Percentiles rank a stretch among this genome's conserved stretches.
These are phyloP conservation scores for Chironomus riparius DNA, from an alignment of 2,888 invertebrate genomes.

Conservation along the genomic window DNA sequence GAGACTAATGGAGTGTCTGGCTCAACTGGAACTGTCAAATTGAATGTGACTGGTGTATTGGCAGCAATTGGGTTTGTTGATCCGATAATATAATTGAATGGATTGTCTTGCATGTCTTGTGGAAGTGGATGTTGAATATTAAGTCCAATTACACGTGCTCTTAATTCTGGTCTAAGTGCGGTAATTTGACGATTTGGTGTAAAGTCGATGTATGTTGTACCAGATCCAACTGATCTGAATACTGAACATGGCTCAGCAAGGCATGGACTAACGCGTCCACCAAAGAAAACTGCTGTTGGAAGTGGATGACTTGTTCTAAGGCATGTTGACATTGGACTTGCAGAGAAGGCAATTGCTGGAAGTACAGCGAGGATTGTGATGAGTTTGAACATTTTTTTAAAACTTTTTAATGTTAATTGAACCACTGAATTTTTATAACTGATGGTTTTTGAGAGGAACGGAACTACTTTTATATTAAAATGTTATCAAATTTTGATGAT, in stretches of 20 bases:
- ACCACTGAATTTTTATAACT: neutral
- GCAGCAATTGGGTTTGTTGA: neutral
- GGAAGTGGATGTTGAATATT: neutral
- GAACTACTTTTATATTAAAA: neutral
- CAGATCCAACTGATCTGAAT: neutral
- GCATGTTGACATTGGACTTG: neutral
- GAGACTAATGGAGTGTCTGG: neutral
- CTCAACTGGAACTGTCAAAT: conserved; percentile 7
- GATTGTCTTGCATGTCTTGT: neutral
- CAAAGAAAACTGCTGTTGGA: conserved; percentile 11
- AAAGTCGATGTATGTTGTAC: neutral
- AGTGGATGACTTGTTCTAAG: neutral
- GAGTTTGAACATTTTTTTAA: conserved; percentile 6
- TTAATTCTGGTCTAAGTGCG: neutral
- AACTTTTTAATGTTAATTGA: neutral
- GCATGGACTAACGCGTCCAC: neutral
- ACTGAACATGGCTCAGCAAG: neutral
- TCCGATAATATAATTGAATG: neutral
- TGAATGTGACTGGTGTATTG: neutral
- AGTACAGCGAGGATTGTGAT: neutral
- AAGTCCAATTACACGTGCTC: neutral
- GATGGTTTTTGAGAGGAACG: too few relatives aligned
- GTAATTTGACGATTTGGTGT: neutral
- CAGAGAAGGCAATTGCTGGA: neutral
- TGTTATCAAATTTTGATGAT: too few relatives aligned